A percentile compares a stretch with the other conserved stretches of the same genome.
Evolutionary conservation across 2,797 vertebrate genomes (phyloP).

Genomic region (Myotis planiceps): DNA sequence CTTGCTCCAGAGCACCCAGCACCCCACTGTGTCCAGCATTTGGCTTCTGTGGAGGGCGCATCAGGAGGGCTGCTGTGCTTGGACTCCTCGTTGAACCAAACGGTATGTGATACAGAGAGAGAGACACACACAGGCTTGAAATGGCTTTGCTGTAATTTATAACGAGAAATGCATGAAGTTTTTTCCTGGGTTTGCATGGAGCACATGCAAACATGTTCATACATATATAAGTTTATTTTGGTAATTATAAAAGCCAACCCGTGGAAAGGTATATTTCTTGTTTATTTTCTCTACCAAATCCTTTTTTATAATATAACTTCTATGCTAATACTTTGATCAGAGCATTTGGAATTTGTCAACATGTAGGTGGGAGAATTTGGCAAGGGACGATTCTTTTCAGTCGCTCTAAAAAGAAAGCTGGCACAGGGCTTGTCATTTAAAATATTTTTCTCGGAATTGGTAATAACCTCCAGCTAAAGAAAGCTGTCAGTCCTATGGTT

Average conservation of each 20-base stretch:
- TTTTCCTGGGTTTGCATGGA: neutral
- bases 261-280: slow-evolving; percentile 5
- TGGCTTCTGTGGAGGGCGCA: neutral
- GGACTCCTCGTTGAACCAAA: slow-evolving; percentile 7
- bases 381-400: slow-evolving; percentile 11
- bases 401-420: neutral
- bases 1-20: neutral
- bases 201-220: neutral
- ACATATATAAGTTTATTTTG: neutral
- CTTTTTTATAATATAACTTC: neutral
- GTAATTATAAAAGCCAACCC: neutral
- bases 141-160: slow-evolving; percentile 3
- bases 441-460: slow-evolving; percentile 65
- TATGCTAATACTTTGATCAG: slow-evolving; percentile 47
- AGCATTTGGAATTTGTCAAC: slow-evolving; percentile 52
- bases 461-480: slow-evolving; percentile 69
- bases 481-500: slow-evolving; percentile 64
- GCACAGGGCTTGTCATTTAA: slow-evolving; percentile 47
- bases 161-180: neutral
- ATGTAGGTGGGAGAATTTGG: slow-evolving; percentile 50
- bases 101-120: slow-evolving; percentile 65
- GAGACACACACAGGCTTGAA: neutral
- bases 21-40: neutral
- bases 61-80: slow-evolving; percentile 20
- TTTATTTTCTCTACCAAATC: slow-evolving; percentile 45